These are phyloP conservation scores for Lordiphosa mommai DNA, from an alignment of 1,140 invertebrate species.

Conservation along the genomic window DNA sequence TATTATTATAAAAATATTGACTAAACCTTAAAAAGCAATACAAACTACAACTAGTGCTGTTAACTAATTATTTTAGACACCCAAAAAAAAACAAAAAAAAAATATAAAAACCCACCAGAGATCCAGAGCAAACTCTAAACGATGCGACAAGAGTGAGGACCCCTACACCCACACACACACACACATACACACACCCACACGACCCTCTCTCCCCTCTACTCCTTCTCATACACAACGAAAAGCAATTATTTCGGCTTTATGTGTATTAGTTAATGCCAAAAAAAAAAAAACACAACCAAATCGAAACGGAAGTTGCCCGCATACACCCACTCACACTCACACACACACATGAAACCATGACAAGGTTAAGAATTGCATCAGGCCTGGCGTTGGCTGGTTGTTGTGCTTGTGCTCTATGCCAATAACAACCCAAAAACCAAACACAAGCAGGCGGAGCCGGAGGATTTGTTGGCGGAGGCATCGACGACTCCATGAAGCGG, in stretches of 20 bases:
- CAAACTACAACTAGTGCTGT: conserved; percentile 63
- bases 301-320: conserved; percentile 57
- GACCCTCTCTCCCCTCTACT: too few species aligned
- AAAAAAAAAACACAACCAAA: conserved; percentile 11
- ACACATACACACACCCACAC: conserved; percentile 1
- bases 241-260: conserved; percentile 69
- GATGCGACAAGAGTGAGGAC: conserved; percentile 6
- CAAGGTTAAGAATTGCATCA: conserved; percentile 56
- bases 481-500: conserved; percentile 11
- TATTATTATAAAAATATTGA: conserved; percentile 44
- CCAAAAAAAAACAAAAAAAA: conserved; percentile 23
- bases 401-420: conserved; percentile 19
- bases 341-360: conserved; percentile 28
- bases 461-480: not conserved
- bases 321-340: conserved; percentile 20
- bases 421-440: conserved; percentile 39
- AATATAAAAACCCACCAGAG: conserved; percentile 46
- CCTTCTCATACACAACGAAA: conserved; percentile 46
- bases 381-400: conserved; percentile 45
- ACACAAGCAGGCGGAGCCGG: conserved; percentile 15
- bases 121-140: conserved; percentile 10
- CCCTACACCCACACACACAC: conserved; percentile 23
- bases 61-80: conserved; percentile 64
- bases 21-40: conserved; percentile 68
- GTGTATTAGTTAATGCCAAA: conserved; percentile 71